These are phyloP conservation scores for Drosophila testacea DNA, from an alignment of 2,888 invertebrate genomes.

Conservation along the genomic window DNA sequence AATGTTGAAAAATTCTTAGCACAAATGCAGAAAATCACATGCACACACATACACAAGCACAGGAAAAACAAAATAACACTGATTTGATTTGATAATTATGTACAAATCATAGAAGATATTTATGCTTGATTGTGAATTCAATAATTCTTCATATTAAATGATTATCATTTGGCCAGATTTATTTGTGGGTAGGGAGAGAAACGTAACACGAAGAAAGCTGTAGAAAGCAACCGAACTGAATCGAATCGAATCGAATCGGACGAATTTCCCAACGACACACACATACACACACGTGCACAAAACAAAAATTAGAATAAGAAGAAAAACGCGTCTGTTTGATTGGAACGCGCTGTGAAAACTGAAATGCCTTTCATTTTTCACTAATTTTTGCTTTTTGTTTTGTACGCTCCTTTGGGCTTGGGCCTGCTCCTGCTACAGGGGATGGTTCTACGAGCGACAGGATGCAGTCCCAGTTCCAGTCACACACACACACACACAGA, in stretches of 20 bases:
- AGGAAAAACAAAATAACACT: constrained; percentile 12
- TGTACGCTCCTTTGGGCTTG: constrained; percentile 42
- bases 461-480: constrained; percentile 53
- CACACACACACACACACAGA: constrained; percentile 12
- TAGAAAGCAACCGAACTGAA: not conserved
- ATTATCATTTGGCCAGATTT: not conserved
- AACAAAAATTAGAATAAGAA: not conserved
- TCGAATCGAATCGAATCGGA: not conserved
- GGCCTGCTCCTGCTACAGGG: constrained; percentile 46
- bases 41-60: constrained; percentile 2
- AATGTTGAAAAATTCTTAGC: constrained; percentile 63
- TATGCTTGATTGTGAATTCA: not conserved
- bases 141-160: not conserved
- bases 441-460: constrained; percentile 56
- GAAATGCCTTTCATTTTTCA: constrained; percentile 71
- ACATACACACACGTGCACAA: not conserved
- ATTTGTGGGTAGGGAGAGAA: too few species aligned
- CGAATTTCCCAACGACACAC: not conserved
- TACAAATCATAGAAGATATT: not conserved
- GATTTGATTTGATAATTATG: not conserved
- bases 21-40: constrained; percentile 1
- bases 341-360: constrained; percentile 66
- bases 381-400: constrained; percentile 61
- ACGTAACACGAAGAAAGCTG: not conserved
- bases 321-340: constrained; percentile 66